These are phyloP conservation scores for Caenorhabditis sp. DNA, from an alignment of 2,888 invertebrate species.

Conservation along the genomic window DNA sequence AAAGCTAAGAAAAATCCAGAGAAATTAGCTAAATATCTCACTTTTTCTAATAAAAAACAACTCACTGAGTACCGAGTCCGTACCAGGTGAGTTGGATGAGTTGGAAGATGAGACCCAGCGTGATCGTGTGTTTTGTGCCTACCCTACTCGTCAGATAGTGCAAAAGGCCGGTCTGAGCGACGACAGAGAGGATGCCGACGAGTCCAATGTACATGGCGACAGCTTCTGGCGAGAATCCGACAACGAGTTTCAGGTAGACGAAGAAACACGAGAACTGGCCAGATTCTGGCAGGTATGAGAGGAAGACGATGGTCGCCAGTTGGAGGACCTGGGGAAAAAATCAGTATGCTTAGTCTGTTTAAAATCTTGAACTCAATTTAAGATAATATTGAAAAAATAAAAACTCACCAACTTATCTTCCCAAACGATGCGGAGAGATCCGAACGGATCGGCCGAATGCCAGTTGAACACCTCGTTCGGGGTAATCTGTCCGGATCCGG, in stretches of 20 bases:
- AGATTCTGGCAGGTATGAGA: conserved; percentile 95
- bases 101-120: conserved; percentile 95
- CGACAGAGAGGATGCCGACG: conserved; percentile 94
- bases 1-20: no score
- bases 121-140: conserved; percentile 96
- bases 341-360: no score
- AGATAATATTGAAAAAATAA: no score
- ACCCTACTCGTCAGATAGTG: conserved; percentile 80
- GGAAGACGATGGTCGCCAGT: conserved; percentile 95
- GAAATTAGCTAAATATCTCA: not conserved
- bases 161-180: conserved; percentile 84
- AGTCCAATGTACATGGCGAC: conserved; percentile 98
- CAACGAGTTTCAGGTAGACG: conserved; percentile 96
- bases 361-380: not conserved
- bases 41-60: not conserved
- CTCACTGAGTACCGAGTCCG: conserved; percentile 74
- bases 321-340: conserved; percentile 85
- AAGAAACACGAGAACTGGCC: conserved; percentile 99
- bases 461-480: conserved; percentile 84
- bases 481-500: conserved; percentile 17
- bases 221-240: conserved; percentile 94
- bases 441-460: conserved; percentile 97
- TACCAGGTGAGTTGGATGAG: conserved; percentile 93
- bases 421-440: conserved; percentile 73
- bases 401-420: conserved; percentile 63